Evolutionary conservation across 1,140 invertebrate species (phyloP).

Genomic region (Riptortus pedestris): DNA sequence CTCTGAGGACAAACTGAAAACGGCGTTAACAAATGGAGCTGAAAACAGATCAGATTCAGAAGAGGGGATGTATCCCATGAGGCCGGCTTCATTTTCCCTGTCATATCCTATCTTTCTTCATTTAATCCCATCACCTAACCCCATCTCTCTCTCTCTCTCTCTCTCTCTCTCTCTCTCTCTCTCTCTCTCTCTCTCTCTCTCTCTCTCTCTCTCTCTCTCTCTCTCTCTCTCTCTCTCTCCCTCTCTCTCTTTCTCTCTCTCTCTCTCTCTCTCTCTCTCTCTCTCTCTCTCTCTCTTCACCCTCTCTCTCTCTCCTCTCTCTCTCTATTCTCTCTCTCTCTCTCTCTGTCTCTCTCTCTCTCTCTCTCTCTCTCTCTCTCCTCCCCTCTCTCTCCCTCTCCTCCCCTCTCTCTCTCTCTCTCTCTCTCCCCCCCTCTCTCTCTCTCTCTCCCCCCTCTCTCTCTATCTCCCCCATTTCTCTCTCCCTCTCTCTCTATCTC

Average conservation of each 20-base stretch:
- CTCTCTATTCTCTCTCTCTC: constrained; percentile 5
- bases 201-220: constrained; percentile 8
- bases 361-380: constrained; percentile 6
- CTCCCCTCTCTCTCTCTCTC: background rate
- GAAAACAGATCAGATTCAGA: background rate
- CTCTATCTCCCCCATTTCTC: no score
- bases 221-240: constrained; percentile 14
- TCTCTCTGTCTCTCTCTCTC: constrained; percentile 5
- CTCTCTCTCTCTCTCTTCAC: no score
- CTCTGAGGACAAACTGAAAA: constrained; percentile 1
- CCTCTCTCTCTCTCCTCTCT: no score
- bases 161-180: background rate
- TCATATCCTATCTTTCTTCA: constrained; percentile 4
- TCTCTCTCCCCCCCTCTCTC: background rate
- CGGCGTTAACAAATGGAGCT: constrained; percentile 7
- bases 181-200: constrained; percentile 11
- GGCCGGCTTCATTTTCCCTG: background rate
- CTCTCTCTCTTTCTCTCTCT: constrained; percentile 15
- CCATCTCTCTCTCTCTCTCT: background rate
- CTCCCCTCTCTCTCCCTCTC: no score
- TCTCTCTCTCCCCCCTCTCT: background rate
- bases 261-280: constrained; percentile 18
- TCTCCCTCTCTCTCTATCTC: no score
- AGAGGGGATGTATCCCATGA: background rate
- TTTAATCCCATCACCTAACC: background rate